phyloP scores from a whole-genome alignment of 2,888 invertebrate genomes.

The Myopa testacea region DNA sequence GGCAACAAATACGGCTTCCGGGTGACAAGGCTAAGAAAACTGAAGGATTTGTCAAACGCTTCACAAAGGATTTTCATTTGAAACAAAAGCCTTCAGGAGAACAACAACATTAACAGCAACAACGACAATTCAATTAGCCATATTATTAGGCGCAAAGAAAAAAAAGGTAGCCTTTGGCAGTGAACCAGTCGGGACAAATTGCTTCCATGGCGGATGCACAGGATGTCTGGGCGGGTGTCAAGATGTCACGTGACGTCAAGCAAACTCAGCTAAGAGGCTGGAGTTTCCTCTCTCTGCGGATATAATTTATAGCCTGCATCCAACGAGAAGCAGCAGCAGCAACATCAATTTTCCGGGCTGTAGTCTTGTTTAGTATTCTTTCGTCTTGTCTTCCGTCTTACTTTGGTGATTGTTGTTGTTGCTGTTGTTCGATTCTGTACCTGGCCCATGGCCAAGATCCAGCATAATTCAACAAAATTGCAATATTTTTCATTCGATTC shows the following conservation, averaged over 20 bases:
- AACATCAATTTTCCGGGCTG: not conserved
- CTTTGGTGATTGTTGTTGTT: not conserved
- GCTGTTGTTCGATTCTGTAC: conserved; percentile 22
- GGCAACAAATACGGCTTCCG: not conserved
- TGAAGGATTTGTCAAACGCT: not conserved
- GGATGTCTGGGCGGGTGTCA: conserved; percentile 11
- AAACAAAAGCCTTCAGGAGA: not conserved
- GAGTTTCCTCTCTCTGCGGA: not conserved
- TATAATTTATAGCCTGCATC: conserved; percentile 13
- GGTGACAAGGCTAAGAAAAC: not conserved
- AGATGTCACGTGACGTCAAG: conserved; percentile 14
- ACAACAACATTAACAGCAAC: not conserved
- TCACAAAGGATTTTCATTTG: not conserved
- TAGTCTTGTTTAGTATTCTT: not conserved
- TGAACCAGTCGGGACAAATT: not conserved
- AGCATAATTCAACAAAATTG: conserved; percentile 16
- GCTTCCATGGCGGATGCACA: not conserved
- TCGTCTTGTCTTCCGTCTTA: not conserved
- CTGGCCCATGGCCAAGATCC: conserved; percentile 22
- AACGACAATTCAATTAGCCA: conserved; percentile 3
- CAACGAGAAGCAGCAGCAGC: conserved; percentile 4
- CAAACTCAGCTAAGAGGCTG: not conserved
- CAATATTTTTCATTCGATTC: not conserved
- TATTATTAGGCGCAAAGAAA: not conserved
- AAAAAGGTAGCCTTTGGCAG: not conserved